Percentiles rank a stretch among this genome's conserved stretches.
Evolutionary conservation across 2,888 invertebrate species (phyloP).

Genomic region (Phorcus lineatus): DNA sequence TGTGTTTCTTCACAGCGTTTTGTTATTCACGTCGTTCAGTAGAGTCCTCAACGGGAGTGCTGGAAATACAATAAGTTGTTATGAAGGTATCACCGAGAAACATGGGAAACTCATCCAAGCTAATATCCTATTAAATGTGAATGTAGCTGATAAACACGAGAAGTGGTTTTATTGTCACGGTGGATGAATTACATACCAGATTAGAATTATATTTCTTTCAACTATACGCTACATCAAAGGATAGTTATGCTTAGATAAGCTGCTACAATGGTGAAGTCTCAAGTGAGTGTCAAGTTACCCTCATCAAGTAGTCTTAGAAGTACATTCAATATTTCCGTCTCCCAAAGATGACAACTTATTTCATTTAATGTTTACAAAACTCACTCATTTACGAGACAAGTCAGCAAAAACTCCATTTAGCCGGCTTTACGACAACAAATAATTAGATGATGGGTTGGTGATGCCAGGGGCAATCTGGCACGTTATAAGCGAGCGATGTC

Average conservation of each 20-base stretch:
- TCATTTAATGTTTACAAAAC: conserved; percentile 6
- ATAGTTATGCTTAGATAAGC: background rate
- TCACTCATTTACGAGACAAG: conserved; percentile 13
- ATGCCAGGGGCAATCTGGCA: background rate
- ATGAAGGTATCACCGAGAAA: background rate
- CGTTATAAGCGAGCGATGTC: background rate
- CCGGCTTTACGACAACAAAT: conserved; percentile 13
- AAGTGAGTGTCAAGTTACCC: background rate
- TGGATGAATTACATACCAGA: conserved; percentile 6
- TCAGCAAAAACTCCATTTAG: conserved; percentile 11
- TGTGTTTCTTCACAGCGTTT: too few species aligned
- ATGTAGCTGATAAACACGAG: background rate
- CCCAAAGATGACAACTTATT: conserved; percentile 11
- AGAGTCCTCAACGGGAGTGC: too few species aligned
- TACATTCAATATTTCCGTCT: background rate
- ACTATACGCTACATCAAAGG: background rate
- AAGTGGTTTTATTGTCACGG: background rate
- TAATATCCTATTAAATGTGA: conserved; percentile 1
- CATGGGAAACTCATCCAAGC: background rate
- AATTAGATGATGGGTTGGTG: background rate
- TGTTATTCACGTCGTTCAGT: too few species aligned
- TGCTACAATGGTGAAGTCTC: background rate
- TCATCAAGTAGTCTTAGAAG: background rate
- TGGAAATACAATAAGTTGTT: background rate
- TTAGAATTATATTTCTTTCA: conserved; percentile 4